These are phyloP conservation scores for Zosterops hypoxanthus DNA, from an alignment of 2,113 vertebrate species.

Conservation along the genomic window DNA sequence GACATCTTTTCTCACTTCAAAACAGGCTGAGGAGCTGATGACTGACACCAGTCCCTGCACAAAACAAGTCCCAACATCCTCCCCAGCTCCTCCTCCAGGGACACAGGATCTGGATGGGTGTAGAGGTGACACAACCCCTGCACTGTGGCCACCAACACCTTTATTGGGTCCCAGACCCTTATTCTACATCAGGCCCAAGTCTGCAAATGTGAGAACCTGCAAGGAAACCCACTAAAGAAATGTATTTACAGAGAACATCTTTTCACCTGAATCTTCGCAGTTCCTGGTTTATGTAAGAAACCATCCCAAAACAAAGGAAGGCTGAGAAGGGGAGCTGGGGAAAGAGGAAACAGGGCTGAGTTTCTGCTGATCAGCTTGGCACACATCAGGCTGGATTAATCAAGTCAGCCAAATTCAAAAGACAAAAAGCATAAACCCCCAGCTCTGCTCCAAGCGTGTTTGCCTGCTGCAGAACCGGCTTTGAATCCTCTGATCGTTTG, in stretches of 20 bases:
- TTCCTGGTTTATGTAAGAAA: neutral
- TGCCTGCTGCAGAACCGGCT: constrained; percentile 44
- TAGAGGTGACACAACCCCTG: neutral
- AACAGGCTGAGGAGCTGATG: neutral
- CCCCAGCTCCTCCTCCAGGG: rapidly evolving
- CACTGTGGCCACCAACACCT: neutral
- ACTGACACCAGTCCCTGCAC: neutral
- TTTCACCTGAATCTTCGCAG: neutral
- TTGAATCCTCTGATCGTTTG: constrained; percentile 11
- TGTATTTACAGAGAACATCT: rapidly evolving
- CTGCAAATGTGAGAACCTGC: neutral
- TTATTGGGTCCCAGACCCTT: neutral
- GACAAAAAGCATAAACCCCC: neutral
- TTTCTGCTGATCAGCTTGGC: constrained; percentile 62
- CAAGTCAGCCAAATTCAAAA: constrained; percentile 61
- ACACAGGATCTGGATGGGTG: rapidly evolving
- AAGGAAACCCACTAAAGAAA: neutral
- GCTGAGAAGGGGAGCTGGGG: neutral
- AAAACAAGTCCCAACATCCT: rapidly evolving
- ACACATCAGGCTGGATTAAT: constrained; percentile 48
- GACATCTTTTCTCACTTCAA: neutral
- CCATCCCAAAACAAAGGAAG: neutral
- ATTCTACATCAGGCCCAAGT: neutral
- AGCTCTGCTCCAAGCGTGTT: constrained; percentile 41
- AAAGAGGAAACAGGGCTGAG: neutral